Base-by-base conservation (phyloP, 2,113 vertebrate species). In the Ptyas mucosa region DNA sequence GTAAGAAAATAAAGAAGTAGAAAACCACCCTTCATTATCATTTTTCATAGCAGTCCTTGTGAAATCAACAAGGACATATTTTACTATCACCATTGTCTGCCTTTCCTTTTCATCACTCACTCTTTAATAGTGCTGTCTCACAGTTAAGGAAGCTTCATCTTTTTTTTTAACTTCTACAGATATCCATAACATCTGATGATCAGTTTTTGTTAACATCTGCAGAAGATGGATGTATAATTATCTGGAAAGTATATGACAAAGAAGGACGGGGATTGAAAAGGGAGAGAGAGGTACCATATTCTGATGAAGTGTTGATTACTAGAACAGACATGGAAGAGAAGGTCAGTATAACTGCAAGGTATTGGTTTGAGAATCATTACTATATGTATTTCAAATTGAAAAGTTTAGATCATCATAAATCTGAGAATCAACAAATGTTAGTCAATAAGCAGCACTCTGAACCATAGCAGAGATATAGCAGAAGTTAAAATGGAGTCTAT, bases 301-400 rank as follows among this genome's bases (percentile, higher is more conserved):
- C 98, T 5, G 98, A 99, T 87, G 99, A 99, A 95, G 98, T 99
- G 86, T 98, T 99, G 6, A 97, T 99, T 94, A 98, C 98, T 92
- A 99, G 96, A 97, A 98, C 98, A 69, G 98, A 99, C 94, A 97
- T 99, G 97, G 98, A 99, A 39, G 98, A 99, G 93, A 99, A 99
- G 98, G 99, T 99, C 96, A 94, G 94, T 93, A 90, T 10, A 85
- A 64, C 14, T 51, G 18, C 6, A 58, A 14, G 15, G 21, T 54
- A 69, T 18, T 39, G 5, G 39, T 91, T 87, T 88, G 18, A 26
- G 29, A 12, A 92, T 92, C 51, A 81, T 81, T 81, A n/a, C 21
- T n/a, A 53, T 18, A 87, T 51, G 57, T n/a, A 55, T 51, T 58
- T 85, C 64, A 85, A 85, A 8, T 51, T 14, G 43, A 57, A 86